Evolutionary conservation across 2,797 vertebrate species (phyloP).

Genomic region (Oophaga sylvatica): DNA sequence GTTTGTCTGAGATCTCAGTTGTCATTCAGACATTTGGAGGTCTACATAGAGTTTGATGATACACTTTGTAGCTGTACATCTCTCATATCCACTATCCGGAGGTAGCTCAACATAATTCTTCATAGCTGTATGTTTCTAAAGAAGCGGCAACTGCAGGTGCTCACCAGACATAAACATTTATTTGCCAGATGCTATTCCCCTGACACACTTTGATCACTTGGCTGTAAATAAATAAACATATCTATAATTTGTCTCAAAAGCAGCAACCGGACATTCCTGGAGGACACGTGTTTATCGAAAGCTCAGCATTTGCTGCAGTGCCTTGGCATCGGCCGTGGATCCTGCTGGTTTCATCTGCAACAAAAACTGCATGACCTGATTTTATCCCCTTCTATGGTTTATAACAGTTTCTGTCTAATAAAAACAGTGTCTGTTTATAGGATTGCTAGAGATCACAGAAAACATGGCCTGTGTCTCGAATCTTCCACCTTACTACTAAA

Average conservation of each 20-base stretch:
- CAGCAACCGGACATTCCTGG: background rate
- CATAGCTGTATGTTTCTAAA: background rate
- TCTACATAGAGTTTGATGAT: too few relatives aligned
- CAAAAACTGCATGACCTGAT: background rate
- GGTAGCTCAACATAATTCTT: background rate
- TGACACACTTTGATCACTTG: slow-evolving; percentile 37
- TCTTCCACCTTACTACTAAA: background rate
- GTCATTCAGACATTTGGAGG: background rate
- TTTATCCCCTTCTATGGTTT: background rate
- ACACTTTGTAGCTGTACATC: background rate
- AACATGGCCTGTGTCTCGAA: background rate
- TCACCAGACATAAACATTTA: slow-evolving; percentile 15
- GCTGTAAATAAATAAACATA: slow-evolving; percentile 43
- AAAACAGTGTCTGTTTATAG: background rate
- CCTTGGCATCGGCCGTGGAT: background rate
- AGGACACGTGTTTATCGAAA: slow-evolving; percentile 8
- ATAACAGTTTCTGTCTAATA: background rate
- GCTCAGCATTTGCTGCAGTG: background rate
- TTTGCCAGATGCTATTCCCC: slow-evolving; percentile 8
- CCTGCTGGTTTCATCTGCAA: slow-evolving; percentile 16
- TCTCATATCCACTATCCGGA: background rate
- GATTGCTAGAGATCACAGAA: background rate
- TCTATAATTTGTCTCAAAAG: background rate
- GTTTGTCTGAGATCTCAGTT: too few relatives aligned
- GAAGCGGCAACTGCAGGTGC: slow-evolving; percentile 25